Evolutionary conservation across 2,888 invertebrate species (phyloP).

Genomic region (Maniola hyperantus): DNA sequence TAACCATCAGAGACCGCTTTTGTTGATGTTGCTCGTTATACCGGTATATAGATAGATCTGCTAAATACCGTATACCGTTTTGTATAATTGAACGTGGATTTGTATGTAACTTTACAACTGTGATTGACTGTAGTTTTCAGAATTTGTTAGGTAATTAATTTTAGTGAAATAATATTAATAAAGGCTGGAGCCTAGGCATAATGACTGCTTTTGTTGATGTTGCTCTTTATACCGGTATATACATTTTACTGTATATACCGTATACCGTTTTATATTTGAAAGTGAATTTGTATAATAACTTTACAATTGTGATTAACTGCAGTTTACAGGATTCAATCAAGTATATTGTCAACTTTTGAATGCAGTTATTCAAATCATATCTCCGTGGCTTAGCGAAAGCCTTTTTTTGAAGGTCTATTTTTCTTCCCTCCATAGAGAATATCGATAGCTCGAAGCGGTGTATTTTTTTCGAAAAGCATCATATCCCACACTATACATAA

Average conservation of each 20-base stretch:
- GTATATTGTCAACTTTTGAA: background rate
- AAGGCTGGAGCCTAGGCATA: too few species aligned
- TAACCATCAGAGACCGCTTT: conserved; percentile 77
- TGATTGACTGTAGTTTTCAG: background rate
- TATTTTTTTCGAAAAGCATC: conserved; percentile 40
- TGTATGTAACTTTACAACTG: background rate
- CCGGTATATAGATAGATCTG: conserved; percentile 17
- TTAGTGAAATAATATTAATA: background rate
- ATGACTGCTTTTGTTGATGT: too few species aligned
- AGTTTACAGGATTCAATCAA: too few species aligned
- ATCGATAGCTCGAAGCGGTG: conserved; percentile 36
- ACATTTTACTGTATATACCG: too few species aligned
- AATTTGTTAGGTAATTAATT: background rate
- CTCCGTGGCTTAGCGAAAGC: background rate
- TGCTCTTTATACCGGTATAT: too few species aligned
- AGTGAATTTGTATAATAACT: too few species aligned
- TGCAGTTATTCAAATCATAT: conserved; percentile 11
- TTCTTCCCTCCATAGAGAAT: conserved; percentile 34
- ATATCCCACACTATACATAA: conserved; percentile 46
- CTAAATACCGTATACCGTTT: conserved; percentile 18
- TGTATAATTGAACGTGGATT: background rate
- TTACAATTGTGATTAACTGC: too few species aligned
- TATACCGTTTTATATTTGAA: too few species aligned
- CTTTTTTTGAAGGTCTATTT: conserved; percentile 21
- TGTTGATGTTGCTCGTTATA: conserved; percentile 60